phyloP scores from a whole-genome alignment of 2,888 invertebrate species.

The Pycnomerus fuliginosus region DNA sequence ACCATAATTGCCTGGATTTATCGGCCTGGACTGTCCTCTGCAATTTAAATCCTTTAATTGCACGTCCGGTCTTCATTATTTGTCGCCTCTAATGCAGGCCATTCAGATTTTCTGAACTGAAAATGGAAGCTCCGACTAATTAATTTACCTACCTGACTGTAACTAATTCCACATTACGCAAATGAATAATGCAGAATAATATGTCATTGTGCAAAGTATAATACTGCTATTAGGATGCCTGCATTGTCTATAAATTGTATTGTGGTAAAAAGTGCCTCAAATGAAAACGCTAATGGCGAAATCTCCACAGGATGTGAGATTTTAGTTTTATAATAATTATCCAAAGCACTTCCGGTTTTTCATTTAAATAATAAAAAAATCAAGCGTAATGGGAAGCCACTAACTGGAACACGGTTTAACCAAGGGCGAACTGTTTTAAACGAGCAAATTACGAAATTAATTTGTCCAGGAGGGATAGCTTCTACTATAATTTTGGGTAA shows the following conservation, averaged over 20 bases:
- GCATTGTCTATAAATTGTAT: constrained; percentile 9
- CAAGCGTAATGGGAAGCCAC: constrained; percentile 30
- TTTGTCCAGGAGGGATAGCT: no score
- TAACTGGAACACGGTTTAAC: constrained; percentile 27
- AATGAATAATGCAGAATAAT: constrained; percentile 39
- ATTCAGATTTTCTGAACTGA: no score
- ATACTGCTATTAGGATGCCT: constrained; percentile 34
- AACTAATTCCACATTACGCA: constrained; percentile 41
- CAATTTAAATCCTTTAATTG: no score
- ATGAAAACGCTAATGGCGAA: constrained; percentile 31
- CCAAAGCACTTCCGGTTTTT: constrained; percentile 36
- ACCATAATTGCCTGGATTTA: not conserved
- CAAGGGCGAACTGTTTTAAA: constrained; percentile 18
- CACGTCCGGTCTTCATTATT: no score
- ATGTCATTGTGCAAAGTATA: constrained; percentile 38
- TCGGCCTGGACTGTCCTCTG: not conserved
- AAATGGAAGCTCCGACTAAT: constrained; percentile 21
- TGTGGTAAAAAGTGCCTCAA: constrained; percentile 21
- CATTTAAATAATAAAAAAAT: constrained; percentile 31
- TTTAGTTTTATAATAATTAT: constrained; percentile 43
- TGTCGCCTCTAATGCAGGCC: no score
- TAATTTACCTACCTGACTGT: constrained; percentile 40
- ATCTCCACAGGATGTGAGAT: constrained; percentile 42
- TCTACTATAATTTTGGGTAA: no score
- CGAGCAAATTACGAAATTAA: constrained; percentile 16